Evolutionary conservation across 2,797 vertebrate species (phyloP).

Genomic region (Anableps anableps): DNA sequence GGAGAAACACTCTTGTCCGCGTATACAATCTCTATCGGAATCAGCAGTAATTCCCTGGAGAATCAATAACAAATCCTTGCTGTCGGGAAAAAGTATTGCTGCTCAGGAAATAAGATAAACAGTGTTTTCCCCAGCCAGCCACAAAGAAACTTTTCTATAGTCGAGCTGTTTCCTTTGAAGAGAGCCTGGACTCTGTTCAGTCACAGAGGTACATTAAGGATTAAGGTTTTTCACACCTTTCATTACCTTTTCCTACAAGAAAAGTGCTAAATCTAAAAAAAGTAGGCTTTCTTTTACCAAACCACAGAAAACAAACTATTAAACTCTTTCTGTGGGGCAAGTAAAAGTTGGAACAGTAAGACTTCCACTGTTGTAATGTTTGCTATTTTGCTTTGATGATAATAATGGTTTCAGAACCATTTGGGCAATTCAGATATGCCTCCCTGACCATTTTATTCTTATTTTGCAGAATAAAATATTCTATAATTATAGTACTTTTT

Average conservation of each 20-base stretch:
- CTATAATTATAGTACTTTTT: background rate
- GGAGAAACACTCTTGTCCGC: conserved; percentile 17
- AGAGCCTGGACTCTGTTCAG: background rate
- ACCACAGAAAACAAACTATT: background rate
- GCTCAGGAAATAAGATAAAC: conserved; percentile 32
- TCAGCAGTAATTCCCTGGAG: conserved; percentile 30
- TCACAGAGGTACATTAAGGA: background rate
- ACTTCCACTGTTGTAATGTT: background rate
- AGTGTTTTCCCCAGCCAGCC: background rate
- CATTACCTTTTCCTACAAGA: background rate
- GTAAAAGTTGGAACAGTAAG: background rate
- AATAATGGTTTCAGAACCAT: background rate
- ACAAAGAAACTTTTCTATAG: background rate
- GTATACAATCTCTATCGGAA: conserved; percentile 32
- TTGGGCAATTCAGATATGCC: background rate
- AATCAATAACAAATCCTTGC: conserved; percentile 37
- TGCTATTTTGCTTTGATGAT: background rate
- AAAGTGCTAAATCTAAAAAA: background rate
- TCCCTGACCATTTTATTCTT: background rate
- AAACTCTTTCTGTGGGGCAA: background rate
- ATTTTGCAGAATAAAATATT: background rate
- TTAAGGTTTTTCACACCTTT: background rate
- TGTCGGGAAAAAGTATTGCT: conserved; percentile 46
- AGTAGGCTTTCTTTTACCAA: background rate
- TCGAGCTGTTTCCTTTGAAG: background rate